Conservation (phyloP, 2,113 vertebrate genomes). For the Otolemur garnettii region DNA sequence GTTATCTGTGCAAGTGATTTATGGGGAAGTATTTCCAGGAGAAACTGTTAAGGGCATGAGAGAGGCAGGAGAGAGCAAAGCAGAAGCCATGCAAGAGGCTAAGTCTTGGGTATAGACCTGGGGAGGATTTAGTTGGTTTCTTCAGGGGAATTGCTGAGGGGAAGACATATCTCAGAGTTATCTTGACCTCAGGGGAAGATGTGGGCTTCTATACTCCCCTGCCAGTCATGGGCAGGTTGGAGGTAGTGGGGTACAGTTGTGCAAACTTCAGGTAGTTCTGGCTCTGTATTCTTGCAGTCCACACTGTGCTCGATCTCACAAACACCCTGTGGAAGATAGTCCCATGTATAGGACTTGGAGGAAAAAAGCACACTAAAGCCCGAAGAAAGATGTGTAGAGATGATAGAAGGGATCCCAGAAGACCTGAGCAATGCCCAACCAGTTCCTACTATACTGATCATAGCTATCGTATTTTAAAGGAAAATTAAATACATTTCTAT, state of each 20-base stretch:
- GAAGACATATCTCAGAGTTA: not conserved
- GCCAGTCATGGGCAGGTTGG: not conserved
- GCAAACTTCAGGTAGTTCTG: not conserved
- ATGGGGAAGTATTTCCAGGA: not conserved
- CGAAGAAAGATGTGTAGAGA: not conserved
- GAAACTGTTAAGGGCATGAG: not conserved
- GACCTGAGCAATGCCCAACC: not conserved
- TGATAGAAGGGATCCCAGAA: not conserved
- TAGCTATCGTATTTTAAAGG: not conserved
- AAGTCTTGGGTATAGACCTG: not conserved
- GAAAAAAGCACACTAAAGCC: not conserved
- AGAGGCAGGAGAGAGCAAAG: not conserved
- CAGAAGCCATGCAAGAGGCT: not conserved
- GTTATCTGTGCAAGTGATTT: conserved; percentile 20
- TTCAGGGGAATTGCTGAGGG: not conserved
- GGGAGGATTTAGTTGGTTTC: not conserved
- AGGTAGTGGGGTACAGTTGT: not conserved
- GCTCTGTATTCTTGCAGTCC: not conserved
- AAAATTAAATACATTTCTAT: conserved; percentile 1
- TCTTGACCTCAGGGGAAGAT: not conserved
- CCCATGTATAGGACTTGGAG: not conserved
- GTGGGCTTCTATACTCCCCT: not conserved
- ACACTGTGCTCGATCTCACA: not conserved
- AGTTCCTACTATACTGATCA: not conserved
- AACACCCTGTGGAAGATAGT: not conserved